Evolutionary conservation across 2,888 invertebrate genomes (phyloP), one percentile per base, ranked within the genome.

Genomic region (Mythimna pallens): DNA sequence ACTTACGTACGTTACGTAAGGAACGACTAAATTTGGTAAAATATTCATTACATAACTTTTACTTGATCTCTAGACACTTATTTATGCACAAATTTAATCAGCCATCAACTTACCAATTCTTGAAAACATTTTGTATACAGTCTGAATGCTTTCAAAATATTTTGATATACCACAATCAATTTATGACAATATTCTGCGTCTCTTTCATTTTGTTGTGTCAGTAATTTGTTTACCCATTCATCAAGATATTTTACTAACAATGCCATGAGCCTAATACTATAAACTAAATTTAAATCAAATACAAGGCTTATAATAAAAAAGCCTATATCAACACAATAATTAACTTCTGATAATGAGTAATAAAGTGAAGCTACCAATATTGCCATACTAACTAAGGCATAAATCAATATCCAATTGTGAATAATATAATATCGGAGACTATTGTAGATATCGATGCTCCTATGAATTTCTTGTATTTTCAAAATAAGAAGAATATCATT

Each of bases 261-360:
- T 34, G 12, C 1, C 34, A 70, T 8, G n/a, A 72, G 6, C 12
- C 55, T n/a, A 36, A 36, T 36, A 50, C 61, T 2, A 52, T 73
- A 73, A 25, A 73, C 2, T 5, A 57, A 20, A 52, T 73, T 73
- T 2, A 64, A 17, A 58, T 73, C 64, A 17, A 9, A 64, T 2
- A 20, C 20, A 9, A 40, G 34, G 20, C 4, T 34, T 9, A 57
- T 17, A 30, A 30, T 57, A 30, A 30, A 14, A 25, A 55, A 55
- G 7, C 55, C 25, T 55, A 55, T 25, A 14, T 55, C 55, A 3
- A 14, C 10, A 14, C 12, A 6, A 30, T 25, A 30, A 1, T 30
- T 7, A 17, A 8, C 1, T 30, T 7, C 8, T 8, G 17, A 3
- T 30, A 34, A 34, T 58, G 20, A 58, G 10, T 34, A 58, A 58